phyloP scores from a whole-genome alignment of 35 echinoderm and acorn worm genomes.

The Acanthaster planci region DNA sequence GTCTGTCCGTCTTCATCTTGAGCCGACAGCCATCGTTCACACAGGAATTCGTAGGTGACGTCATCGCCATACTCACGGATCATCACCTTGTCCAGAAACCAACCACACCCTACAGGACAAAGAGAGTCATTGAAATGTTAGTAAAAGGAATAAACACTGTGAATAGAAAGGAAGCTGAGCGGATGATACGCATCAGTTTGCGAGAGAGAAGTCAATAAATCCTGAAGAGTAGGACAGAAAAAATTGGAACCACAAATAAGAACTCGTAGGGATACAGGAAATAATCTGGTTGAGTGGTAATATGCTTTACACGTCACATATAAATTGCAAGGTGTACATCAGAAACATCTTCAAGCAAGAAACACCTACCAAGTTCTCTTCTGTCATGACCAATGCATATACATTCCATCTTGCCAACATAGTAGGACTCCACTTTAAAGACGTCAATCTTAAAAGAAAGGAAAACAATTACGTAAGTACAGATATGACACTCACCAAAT shows the following conservation, averaged over 20 bases:
- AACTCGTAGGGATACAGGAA: no score
- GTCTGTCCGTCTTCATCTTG: constrained; percentile 90
- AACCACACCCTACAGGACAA: constrained; percentile 72
- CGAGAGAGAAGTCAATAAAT: background rate
- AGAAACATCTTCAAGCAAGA: background rate
- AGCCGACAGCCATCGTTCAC: constrained; percentile 85
- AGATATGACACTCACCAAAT: no score
- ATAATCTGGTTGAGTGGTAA: no score
- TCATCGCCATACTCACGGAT: constrained; percentile 84
- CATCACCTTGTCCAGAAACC: constrained; percentile 90
- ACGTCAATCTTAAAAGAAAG: constrained; percentile 83
- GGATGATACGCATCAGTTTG: background rate
- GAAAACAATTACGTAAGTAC: no score
- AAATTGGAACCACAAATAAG: no score
- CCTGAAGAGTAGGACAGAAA: background rate
- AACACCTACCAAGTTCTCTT: constrained; percentile 80
- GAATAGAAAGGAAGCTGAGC: no score
- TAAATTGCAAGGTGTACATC: background rate
- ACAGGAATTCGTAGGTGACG: constrained; percentile 87
- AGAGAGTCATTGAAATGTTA: background rate
- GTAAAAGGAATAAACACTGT: no score
- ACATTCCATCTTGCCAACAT: constrained; percentile 94
- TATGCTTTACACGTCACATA: no score
- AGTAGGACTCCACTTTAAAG: constrained; percentile 94
- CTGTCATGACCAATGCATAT: constrained; percentile 94